Evolutionary conservation across 2,797 vertebrate genomes (phyloP), one percentile per base, ranked within the genome.

Genomic region (Sardinella longiceps): DNA sequence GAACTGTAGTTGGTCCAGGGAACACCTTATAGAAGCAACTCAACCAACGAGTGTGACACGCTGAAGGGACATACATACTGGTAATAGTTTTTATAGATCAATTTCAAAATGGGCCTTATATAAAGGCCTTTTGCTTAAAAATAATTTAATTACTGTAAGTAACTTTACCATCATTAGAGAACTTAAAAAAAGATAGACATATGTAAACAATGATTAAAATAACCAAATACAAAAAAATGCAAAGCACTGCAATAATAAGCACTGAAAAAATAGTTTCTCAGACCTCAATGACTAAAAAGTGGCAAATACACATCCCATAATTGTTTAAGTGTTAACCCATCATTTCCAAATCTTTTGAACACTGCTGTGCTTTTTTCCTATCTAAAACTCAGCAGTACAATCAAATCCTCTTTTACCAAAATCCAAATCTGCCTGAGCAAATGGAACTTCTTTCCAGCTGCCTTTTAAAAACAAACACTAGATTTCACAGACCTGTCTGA

Each of bases 141-240:
- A 43, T 18, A 85, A 50, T 45, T 82, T 25, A 51, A 82, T 66
- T 0, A n/a, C 25, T 56, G 30, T 56, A 58, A 51, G 83, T 58
- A 88, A 85, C 85, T 86, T 93, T 90, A 93, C 87, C 92, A 92
- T 92, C 91, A 92, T 91, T 87, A 91, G 87, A 93, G 89, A 90
- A 91, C 89, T 85, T 90, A 92, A 87, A 91, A 86, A 84, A 83
- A 88, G 45, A 90, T 87, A 91, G 83, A 88, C 43, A 90, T 87
- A 91, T 95, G 94, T 93, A 95, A 90, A 91, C 84, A 88, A n/a
- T 85, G 88, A 91, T 90, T 91, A 92, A 70, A 90, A 89, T 30
- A 88, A 82, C 83, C 85, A 86, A 89, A 87, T 88, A 80, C 90
- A 86, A 90, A 90, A 83, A 70, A 91, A 92, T 90, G 92, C 90